Evolutionary conservation across 2,888 invertebrate species (phyloP), one percentile per base, ranked within the genome.

Genomic region (Eudemis profundana): DNA sequence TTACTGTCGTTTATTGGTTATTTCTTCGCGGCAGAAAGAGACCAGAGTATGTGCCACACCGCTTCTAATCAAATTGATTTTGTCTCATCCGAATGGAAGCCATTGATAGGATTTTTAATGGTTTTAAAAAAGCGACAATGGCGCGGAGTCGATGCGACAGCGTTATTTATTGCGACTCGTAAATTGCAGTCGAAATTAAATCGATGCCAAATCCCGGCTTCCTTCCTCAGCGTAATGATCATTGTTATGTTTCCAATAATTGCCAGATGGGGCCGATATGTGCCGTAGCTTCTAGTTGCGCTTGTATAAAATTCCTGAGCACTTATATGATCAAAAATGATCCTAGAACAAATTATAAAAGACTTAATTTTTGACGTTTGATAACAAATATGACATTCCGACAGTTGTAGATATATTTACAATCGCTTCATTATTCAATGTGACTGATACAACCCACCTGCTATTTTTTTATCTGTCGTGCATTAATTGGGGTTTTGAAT

Each of bases 61-160:
- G 70, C 75, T 75, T 77, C 76, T 78, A 81, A 80, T 84, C 81
- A 81, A 80, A 85, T 83, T 80, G 84, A 87, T 85, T 87, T 80
- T 86, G 83, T 83, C n/a, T n/a, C 81, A 83, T 83, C 79, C 78
- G 78, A 80, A 85, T 85, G 81, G 80, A 81, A 83, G 81, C 82
- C 83, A 89, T 90, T 89, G 88, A 90, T 90, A 87, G 88, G 79
- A 79, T 86, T 90, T 90, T 90, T 90, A 90, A 90, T 90, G 90
- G 90, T 82, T 85, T 86, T 79, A 87, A 90, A 91, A 90, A 91
- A 87, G 85, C 86, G 84, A 90, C 90, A 90, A 90, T 86, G 81
- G 87, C 74, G 79, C 81, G 78, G 82, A 85, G 82, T 83, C 80
- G 78, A 82, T 79, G 76, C 83, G 82, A 78, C 83, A 81, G 78